Conservation (phyloP, 1,140 invertebrate genomes). For the Atta cephalotes region DNA sequence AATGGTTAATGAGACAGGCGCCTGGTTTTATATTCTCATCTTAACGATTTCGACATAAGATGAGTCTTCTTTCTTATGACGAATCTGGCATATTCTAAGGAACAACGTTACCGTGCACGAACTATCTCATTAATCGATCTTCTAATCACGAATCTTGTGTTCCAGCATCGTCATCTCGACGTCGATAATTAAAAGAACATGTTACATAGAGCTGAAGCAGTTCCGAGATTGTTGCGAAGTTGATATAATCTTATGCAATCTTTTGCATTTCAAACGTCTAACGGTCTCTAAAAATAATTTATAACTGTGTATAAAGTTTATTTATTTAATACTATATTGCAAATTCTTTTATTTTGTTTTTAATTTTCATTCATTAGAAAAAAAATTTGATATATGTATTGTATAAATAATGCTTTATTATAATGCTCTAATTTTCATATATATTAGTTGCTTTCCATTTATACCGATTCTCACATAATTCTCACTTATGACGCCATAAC, state of each 20-base stretch:
- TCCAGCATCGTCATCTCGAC: conserved; percentile 24
- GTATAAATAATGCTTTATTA: not conserved
- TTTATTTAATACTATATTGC: conserved; percentile 6
- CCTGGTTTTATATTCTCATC: conserved; percentile 24
- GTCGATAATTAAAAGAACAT: conserved; percentile 57
- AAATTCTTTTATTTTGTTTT: not conserved
- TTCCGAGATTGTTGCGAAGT: conserved; percentile 13
- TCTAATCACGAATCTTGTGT: conserved; percentile 53
- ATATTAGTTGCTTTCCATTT: no score
- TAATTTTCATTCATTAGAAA: not conserved
- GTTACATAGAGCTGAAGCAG: not conserved
- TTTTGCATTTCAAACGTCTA: not conserved
- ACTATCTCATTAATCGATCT: conserved; percentile 61
- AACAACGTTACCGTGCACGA: conserved; percentile 57
- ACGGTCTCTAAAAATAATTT: no score
- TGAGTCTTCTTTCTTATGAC: conserved; percentile 43
- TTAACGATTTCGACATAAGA: conserved; percentile 50
- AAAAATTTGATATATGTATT: not conserved
- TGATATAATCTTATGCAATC: conserved; percentile 1
- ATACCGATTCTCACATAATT: no score
- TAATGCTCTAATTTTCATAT: not conserved
- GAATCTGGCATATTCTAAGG: conserved; percentile 50
- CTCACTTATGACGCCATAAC: no score
- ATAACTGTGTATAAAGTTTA: not conserved
- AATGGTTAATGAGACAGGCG: conserved; percentile 65